Evolutionary conservation across 2,888 invertebrate genomes (phyloP), one percentile per base, ranked within the genome.

Genomic region (Gnatocerus cornutus): DNA sequence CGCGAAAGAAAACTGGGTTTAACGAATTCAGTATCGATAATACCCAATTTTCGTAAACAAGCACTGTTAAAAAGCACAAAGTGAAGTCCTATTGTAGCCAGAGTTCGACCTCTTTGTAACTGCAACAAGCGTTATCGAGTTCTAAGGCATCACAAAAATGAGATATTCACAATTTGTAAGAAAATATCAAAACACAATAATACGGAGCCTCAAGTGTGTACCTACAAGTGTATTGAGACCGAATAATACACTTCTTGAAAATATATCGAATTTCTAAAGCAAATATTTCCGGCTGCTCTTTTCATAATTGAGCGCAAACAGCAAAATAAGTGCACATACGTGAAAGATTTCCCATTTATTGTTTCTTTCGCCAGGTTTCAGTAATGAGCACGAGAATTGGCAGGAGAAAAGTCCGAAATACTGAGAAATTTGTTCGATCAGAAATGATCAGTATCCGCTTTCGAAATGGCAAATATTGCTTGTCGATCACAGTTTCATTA

Each of bases 31-130:
- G 41, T 52, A 14, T n/a, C 16, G 27, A 50, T 69, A 71, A 71
- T 71, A 68, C 69, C 71, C 71, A 68, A 71, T 71, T 69, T 71
- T 68, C 71, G 66, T 71, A 71, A 71, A 71, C 71, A 71, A 71
- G 68, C 64, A 59, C 55, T 29, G 59, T 45, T 65, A 66, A 66
- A 68, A 62, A 70, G 66, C 61, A 70, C 66, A 70, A 70, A 70
- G 70, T 66, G 70, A 70, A 70, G 70, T 62, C 70, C 30, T 70
- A 62, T 50, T 70, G 62, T 59, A 53, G 43, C 13, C 30, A 46
- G 61, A 41, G 55, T 48, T 61, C 39, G 66, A 50, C 56, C 55
- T 61, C 50, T 66, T 70, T 70, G 66, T 70, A 62, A 55, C 62
- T 70, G 66, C 70, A 62, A 66, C 66, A 62, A 46, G 56, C 43